Base-by-base conservation (phyloP, 2,797 vertebrate genomes). In the Siniperca obscura region DNA sequence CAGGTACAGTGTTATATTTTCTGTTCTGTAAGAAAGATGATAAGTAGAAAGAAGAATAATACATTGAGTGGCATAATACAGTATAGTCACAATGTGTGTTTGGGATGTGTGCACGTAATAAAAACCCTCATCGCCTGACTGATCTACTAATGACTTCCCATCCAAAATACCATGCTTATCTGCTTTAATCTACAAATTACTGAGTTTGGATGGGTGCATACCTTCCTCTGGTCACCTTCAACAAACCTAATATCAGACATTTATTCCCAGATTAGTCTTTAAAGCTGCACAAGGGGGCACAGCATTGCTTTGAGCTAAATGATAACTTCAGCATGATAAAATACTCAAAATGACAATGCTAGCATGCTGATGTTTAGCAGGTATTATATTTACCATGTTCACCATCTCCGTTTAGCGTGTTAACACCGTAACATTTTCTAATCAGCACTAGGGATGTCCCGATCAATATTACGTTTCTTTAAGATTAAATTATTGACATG, bases 31-130 rank as follows among this genome's bases (percentile, higher is more conserved):
- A 44, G n/a, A 22, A 22, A 22, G 64, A n/a, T 46, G 50, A 71
- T 65, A 12, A 30, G 25, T 40, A 19, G 52, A 61, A 52, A 42
- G 19, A 30, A 38, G 17, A 38, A 11, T 6, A 13, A 67, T 62
- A n/a, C 22, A 80, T 61, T 80, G 30, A 57, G 13, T 53, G 57
- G 25, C 36, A 70, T 59, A 42, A 68, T 44, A 76, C 10, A 82
- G 8, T 21, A 42, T n/a, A 40, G 61, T 65, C 52, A 55, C 57
- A 70, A 22, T 14, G 44, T 68, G 55, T 60, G 53, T 61, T 53
- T 61, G 34, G 59, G n/a, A 52, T 55, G 25, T 65, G 17, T 22
- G 40, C 36, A 38, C 46, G 34, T 65, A 48, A 80, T 80, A 78
- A 81, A 84, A 67, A 16, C 21, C 44, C n/a, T 34, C 22, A 27